Base-by-base conservation (phyloP, 2,113 vertebrate genomes). In the Neofelis nebulosa region DNA sequence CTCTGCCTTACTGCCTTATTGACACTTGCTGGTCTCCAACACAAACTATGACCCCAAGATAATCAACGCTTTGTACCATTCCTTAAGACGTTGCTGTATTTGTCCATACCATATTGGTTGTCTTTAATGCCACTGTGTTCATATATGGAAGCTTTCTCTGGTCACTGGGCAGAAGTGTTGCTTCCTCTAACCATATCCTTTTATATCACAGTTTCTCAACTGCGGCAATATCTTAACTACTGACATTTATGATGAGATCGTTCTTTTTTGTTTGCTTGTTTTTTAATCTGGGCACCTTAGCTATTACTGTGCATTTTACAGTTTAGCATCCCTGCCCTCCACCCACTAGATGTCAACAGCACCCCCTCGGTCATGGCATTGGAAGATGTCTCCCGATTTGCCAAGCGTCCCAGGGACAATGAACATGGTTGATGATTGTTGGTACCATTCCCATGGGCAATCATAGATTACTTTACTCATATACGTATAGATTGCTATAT, bases 41-140 rank as follows among this genome's bases (percentile, higher is more conserved):
- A 15, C 10, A 41, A 15, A 48, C 31, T 2, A 0, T 38, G 48
- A 69, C 33, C 74, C 63, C 50, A 3, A 9, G 38, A 16, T 27
- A 2, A 12, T 52, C 10, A 27, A n/a, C 12, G 3, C 25, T 19
- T 48, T 14, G 11, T 15, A 10, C 29, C 2, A 0, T 19, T 52
- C n/a, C 29, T 48, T 61, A 27, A 38, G 25, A 38, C 38, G 38
- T 36, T 0, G 18, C 16, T 36, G 33, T 19, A 2, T 55, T 82
- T 55, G 16, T 13, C 41, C 12, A 48, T 13, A 12, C 61, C 5
- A 0, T 50, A 27, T 3, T 23, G 45, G 12, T 3, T 31, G 13
- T 52, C 33, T 90, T 45, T 25, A n/a, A 0, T 33, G 61, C 29
- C 31, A 9, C 10, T 0, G 1, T 73, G 5, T 29, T 4, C 5